A percentile compares a stretch with the other conserved stretches of the same genome.
Evolutionary conservation across 2,113 vertebrate genomes (phyloP).

Genomic region (Galbula dea): DNA sequence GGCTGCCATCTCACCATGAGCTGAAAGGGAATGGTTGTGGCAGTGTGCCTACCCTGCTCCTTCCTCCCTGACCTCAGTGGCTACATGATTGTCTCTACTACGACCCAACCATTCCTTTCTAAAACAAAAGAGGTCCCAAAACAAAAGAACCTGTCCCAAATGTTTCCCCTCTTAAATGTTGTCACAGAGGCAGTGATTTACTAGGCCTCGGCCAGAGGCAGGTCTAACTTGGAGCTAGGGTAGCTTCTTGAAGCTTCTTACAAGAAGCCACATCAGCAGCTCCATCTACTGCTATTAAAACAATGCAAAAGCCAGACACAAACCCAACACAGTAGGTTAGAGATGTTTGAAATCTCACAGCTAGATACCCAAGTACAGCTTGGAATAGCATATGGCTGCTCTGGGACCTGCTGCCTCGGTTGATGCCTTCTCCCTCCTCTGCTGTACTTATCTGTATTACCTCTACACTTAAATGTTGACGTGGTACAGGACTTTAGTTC

Average conservation of each 20-base stretch:
- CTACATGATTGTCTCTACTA: no score
- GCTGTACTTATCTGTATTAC: background rate
- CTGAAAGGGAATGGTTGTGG: background rate
- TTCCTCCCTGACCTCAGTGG: no score
- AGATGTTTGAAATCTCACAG: background rate
- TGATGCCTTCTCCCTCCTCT: rapidly evolving
- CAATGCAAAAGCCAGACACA: background rate
- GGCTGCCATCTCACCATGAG: background rate
- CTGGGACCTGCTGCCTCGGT: background rate
- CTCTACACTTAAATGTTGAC: background rate
- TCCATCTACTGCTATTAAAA: background rate
- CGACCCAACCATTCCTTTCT: no score
- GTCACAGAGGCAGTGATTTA: no score
- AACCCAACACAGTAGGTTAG: background rate
- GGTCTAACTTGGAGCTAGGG: no score
- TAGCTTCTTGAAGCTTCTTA: background rate
- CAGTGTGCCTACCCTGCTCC: no score
- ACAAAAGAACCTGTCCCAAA: no score
- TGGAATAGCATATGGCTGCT: background rate
- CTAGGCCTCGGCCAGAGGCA: no score
- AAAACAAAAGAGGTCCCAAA: no score
- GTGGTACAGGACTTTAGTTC: background rate
- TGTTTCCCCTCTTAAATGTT: no score
- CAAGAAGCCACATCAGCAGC: background rate
- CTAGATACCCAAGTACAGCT: background rate